Evolutionary conservation across 2,888 invertebrate species (phyloP), one percentile per base, ranked within the genome.

Genomic region (Arctia plantaginis): DNA sequence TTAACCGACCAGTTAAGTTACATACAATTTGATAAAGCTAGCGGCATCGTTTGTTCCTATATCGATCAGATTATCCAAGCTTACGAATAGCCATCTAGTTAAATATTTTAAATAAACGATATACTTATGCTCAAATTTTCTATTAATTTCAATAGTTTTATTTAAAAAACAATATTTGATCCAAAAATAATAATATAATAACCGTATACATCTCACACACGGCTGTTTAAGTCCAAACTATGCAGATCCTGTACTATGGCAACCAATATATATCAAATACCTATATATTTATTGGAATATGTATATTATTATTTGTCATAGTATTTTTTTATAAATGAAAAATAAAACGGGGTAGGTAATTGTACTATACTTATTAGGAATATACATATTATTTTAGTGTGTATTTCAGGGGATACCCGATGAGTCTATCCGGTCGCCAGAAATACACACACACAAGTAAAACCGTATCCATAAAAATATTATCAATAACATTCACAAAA

Each of bases 11-110:
- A 88, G 90, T 91, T 90, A 89, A 90, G 90, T 93, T 90, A 91
- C 90, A 89, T 83, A 88, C 87, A 85, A 86, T 85, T 86, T 90
- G 93, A 94, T 94, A 94, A 93, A 88, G 87, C 44, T 88, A 84
- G 93, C 94, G 94, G 94, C 93, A 80, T 89, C 93, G 91, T 94
- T 93, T 93, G 93, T 88, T 79, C 81, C 82, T 86, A 77, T 83
- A 84, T 87, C 89, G 92, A 94, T 94, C 91, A 89, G 90, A 92
- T 93, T 91, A 87, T 88, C 89, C 88, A 89, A 90, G 88, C 90
- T 88, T 81, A 76, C 74, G 76, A 72, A 82, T 72, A 68, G 70
- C 73, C 80, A 81, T 82, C 82, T 78, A 82, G 81, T 81, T 80
- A 82, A 80, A 76, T 77, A 73, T 75, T 67, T 35, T 30, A 77